Evolutionary conservation across 2,797 vertebrate species (phyloP).

Genomic region (Hephaestus fuliginosus): DNA sequence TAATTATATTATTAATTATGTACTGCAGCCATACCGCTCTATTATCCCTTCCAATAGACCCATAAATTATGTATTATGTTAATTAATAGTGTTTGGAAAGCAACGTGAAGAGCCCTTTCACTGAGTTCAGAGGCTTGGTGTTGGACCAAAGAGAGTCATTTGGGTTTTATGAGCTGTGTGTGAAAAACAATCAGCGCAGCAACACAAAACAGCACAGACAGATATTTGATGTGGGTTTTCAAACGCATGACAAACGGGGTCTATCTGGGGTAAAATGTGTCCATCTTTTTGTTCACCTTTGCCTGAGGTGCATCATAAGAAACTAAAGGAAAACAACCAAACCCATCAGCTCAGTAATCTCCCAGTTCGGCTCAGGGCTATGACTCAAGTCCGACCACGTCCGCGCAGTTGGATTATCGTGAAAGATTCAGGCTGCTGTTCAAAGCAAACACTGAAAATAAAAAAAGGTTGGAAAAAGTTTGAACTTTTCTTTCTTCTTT

Average conservation of each 20-base stretch:
- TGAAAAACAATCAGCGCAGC: not conserved
- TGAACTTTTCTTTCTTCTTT: slow-evolving; percentile 32
- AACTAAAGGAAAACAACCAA: slow-evolving; percentile 37
- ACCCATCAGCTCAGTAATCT: slow-evolving; percentile 29
- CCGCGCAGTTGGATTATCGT: slow-evolving; percentile 34
- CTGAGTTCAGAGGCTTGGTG: not conserved
- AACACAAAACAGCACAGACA: not conserved
- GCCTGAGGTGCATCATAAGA: slow-evolving; percentile 13
- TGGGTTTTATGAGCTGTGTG: not conserved
- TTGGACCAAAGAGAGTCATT: not conserved
- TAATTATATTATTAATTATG: slow-evolving; percentile 45
- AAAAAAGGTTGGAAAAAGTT: not conserved
- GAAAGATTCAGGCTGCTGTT: slow-evolving; percentile 40
- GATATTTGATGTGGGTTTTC: not conserved
- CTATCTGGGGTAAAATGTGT: not conserved
- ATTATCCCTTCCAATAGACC: slow-evolving; percentile 26
- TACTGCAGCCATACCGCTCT: slow-evolving; percentile 16
- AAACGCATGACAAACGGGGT: not conserved
- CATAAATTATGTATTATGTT: slow-evolving; percentile 29
- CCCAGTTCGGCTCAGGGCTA: slow-evolving; percentile 37
- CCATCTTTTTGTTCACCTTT: not conserved
- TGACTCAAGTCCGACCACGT: slow-evolving; percentile 18
- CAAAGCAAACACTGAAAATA: slow-evolving; percentile 34
- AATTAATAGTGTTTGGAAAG: slow-evolving; percentile 26
- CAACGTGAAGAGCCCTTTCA: slow-evolving; percentile 14